Conservation (phyloP, 2,888 invertebrate species). For the Drosophila trichaetosa region DNA sequence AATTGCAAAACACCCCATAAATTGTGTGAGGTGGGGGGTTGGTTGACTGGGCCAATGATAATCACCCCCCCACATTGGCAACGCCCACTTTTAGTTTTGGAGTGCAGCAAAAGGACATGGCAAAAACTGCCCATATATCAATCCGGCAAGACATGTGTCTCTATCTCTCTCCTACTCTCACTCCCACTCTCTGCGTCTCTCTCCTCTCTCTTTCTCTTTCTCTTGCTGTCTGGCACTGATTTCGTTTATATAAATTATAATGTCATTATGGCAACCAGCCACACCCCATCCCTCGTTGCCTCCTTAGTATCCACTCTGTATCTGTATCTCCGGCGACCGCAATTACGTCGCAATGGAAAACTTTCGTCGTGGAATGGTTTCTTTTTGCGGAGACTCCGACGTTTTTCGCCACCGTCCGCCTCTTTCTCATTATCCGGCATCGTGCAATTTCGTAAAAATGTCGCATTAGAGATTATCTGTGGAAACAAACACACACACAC, state of each 20-base stretch:
- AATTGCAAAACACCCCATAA: conserved; percentile 67
- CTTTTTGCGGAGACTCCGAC: neutral
- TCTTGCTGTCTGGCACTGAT: conserved; percentile 63
- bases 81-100: conserved; percentile 52
- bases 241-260: conserved; percentile 84
- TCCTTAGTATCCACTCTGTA: neutral
- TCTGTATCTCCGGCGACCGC: conserved; percentile 48
- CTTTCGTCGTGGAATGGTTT: conserved; percentile 40
- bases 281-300: conserved; percentile 21
- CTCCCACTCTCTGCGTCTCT: conserved; percentile 2
- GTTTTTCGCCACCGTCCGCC: conserved; percentile 34
- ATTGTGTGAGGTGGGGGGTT: conserved; percentile 39
- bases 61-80: conserved; percentile 40
- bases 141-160: conserved; percentile 55
- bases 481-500: conserved; percentile 72
- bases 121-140: conserved; percentile 73
- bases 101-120: conserved; percentile 34
- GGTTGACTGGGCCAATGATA: conserved; percentile 56
- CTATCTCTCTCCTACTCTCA: conserved; percentile 19
- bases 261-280: conserved; percentile 82
- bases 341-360: conserved; percentile 67
- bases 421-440: conserved; percentile 80
- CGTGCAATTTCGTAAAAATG: conserved; percentile 83
- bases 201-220: conserved; percentile 10
- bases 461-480: conserved; percentile 83